Base-by-base conservation (phyloP, 1,140 invertebrate species). In the Thaumatotibia leucotreta region DNA sequence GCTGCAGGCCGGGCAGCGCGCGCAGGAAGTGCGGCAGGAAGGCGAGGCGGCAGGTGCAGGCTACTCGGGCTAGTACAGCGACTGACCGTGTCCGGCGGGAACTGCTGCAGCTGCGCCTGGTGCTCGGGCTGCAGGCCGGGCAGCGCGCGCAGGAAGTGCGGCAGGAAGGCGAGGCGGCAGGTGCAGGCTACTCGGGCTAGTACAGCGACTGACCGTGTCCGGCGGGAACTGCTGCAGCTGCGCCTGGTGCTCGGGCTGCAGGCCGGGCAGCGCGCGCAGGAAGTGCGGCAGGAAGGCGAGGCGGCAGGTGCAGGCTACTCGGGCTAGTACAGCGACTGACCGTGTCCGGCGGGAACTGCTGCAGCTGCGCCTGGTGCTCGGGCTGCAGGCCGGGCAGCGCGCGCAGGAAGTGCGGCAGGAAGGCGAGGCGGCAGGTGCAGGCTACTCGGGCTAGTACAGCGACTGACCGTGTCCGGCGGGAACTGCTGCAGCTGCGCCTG, bases 391-490 rank as follows among this genome's bases (percentile, higher is more conserved):
- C 27, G 27, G 27, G 27, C 27, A 29, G 27, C 27, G 27, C 91
- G 29, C 81, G 85, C 11, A 90, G 91, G 61, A 91, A 92, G 77
- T 91, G 89, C 49, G 88, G 90, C 23, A 92, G 92, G 87, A 97
- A 97, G 92, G 97, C 98, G 87, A 96, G 97, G 61, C 96, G 94
- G 96, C 96, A 97, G 45, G 96, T 95, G 84, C 2, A 29, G 27
- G 2, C n/a, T n/a, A n/a, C n/a, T n/a, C n/a, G n/a, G n/a, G n/a
- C n/a, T n/a, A n/a, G n/a, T n/a, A n/a, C n/a, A n/a, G n/a, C n/a
- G n/a, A 29, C 27, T 29, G 27, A 29, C 27, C 27, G 27, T 29
- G 27, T 29, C 27, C 11, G 39, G 11, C 11, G 39, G 11, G 39
- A 49, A 49, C 5, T 54, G 82, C 64, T 92, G 92, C 9, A 91